Conservation (phyloP, 1,140 invertebrate species). For the Drosophila mayri region DNA sequence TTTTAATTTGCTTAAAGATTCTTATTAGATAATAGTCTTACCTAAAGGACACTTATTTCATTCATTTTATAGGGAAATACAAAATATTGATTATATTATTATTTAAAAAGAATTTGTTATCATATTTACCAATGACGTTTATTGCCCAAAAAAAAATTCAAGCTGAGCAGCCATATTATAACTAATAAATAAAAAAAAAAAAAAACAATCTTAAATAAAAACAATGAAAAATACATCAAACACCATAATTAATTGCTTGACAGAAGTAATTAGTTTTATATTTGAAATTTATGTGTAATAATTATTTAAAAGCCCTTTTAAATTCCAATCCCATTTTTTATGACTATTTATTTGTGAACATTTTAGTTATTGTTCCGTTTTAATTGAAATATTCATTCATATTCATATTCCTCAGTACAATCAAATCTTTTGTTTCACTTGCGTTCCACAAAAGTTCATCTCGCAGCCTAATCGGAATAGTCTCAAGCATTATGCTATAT, state of each 20-base stretch:
- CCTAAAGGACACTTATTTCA: no score
- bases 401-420: neutral
- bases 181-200: neutral
- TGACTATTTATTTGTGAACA: neutral
- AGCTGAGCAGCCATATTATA: neutral
- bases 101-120: neutral
- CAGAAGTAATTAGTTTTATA: neutral
- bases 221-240: neutral
- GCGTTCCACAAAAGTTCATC: conserved; percentile 6
- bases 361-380: neutral
- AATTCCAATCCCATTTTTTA: neutral
- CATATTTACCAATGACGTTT: no score
- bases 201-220: neutral
- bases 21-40: neutral
- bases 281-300: neutral
- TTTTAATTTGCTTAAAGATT: neutral
- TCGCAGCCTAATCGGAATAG: conserved; percentile 1
- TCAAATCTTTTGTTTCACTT: neutral
- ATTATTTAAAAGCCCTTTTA: neutral
- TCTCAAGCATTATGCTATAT: neutral
- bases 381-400: neutral
- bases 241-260: neutral
- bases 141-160: neutral
- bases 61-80: no score
- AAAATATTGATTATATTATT: neutral